A percentile compares a stretch with the other conserved stretches of the same genome.
Conservation (phyloP, 2,113 vertebrate species). For the Clinocottus analis region DNA sequence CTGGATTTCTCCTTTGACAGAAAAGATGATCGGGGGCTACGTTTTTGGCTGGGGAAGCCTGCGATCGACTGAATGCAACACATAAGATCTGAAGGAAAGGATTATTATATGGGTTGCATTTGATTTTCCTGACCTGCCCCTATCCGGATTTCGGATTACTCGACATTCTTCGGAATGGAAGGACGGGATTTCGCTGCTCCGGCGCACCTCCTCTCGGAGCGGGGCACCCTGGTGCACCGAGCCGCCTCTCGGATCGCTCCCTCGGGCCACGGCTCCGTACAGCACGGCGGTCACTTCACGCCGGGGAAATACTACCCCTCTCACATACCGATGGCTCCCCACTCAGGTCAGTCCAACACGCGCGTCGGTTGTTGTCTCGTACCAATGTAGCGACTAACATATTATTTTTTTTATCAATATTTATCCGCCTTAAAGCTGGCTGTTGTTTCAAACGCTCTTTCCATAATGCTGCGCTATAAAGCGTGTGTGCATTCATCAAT, state of each 20-base stretch:
- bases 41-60: slow-evolving; percentile 79
- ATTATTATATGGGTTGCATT: slow-evolving; percentile 85
- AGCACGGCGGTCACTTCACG: slow-evolving; percentile 92
- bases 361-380: neutral
- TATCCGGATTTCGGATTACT: slow-evolving; percentile 83
- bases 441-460: slow-evolving; percentile 37
- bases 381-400: neutral
- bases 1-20: slow-evolving; percentile 73
- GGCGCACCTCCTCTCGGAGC: slow-evolving; percentile 93
- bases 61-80: slow-evolving; percentile 81
- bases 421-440: neutral
- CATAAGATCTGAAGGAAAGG: slow-evolving; percentile 76
- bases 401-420: neutral
- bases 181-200: slow-evolving; percentile 95
- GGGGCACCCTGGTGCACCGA: slow-evolving; percentile 91
- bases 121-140: slow-evolving; percentile 75
- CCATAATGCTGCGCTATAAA: slow-evolving; percentile 34
- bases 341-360: slow-evolving; percentile 90
- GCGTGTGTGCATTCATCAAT: slow-evolving; percentile 42
- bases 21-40: slow-evolving; percentile 84
- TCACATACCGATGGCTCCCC: slow-evolving; percentile 95
- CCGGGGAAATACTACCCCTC: slow-evolving; percentile 95
- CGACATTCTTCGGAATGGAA: slow-evolving; percentile 87
- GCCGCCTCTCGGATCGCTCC: slow-evolving; percentile 89
- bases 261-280: slow-evolving; percentile 88